phyloP scores from a whole-genome alignment of 2,113 vertebrate species.

The Anguilla japonica region DNA sequence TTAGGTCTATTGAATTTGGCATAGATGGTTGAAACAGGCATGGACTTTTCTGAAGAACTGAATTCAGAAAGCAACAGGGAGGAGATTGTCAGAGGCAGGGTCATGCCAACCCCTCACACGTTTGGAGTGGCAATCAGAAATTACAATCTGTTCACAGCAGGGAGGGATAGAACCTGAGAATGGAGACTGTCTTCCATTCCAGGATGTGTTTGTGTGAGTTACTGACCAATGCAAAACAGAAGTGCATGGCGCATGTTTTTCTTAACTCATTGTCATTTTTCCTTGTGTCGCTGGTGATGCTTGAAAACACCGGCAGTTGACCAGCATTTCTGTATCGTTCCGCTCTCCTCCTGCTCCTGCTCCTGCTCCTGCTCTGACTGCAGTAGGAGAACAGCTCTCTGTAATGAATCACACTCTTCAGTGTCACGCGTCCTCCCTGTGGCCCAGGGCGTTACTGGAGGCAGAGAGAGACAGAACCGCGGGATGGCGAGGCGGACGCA shows the following conservation, averaged over 20 bases:
- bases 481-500: not conserved
- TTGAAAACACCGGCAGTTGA: conserved; percentile 68
- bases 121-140: not conserved
- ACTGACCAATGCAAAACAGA: not conserved
- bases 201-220: not conserved
- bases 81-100: not conserved
- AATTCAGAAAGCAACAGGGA: not conserved
- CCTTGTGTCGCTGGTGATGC: conserved; percentile 50
- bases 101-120: not conserved
- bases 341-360: not conserved
- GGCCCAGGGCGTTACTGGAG: not conserved
- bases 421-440: not conserved
- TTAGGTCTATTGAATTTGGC: not conserved
- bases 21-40: not conserved
- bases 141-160: not conserved
- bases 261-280: conserved; percentile 26
- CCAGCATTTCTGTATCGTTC: conserved; percentile 52
- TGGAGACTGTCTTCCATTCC: not conserved
- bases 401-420: conserved; percentile 39
- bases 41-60: not conserved
- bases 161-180: not conserved
- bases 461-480: not conserved
- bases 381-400: conserved; percentile 14
- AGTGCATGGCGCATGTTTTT: not conserved
- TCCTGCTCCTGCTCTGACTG: conserved; percentile 6